Conservation (phyloP, 2,888 invertebrate species). For the Rhaphigaster nebulosa region DNA sequence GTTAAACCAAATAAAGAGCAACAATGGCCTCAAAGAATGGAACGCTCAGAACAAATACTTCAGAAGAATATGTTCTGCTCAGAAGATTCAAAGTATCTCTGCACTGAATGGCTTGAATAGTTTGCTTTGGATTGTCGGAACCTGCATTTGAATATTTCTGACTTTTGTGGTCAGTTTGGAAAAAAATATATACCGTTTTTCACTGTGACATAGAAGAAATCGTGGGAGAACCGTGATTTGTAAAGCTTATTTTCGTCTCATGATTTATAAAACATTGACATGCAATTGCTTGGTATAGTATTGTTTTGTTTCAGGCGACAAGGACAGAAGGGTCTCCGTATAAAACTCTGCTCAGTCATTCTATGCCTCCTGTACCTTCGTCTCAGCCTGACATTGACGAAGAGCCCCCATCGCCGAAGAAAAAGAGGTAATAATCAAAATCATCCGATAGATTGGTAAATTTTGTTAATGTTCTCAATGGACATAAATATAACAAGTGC, state of each 20-base stretch:
- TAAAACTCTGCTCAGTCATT: constrained; percentile 61
- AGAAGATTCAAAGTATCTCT: background rate
- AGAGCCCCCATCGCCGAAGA: constrained; percentile 65
- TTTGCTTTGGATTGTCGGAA: background rate
- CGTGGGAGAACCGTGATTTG: background rate
- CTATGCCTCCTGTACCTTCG: constrained; percentile 48
- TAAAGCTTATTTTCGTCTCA: background rate
- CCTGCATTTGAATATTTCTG: background rate
- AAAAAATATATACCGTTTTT: background rate
- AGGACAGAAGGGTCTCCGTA: constrained; percentile 60
- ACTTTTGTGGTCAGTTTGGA: background rate
- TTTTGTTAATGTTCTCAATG: too few relatives aligned
- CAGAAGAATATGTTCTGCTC: background rate
- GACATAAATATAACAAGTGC: too few relatives aligned
- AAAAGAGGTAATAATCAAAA: constrained; percentile 63
- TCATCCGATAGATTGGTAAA: background rate
- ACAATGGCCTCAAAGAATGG: background rate
- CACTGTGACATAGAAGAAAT: background rate
- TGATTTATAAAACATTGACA: background rate
- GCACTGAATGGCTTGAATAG: background rate
- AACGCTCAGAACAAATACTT: background rate
- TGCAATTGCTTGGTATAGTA: background rate
- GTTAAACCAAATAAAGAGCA: background rate
- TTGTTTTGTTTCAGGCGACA: constrained; percentile 55
- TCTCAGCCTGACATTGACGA: constrained; percentile 57